Evolutionary conservation across 2,797 vertebrate species (phyloP), one percentile per base, ranked within the genome.

Genomic region (Champsocephalus gunnari): DNA sequence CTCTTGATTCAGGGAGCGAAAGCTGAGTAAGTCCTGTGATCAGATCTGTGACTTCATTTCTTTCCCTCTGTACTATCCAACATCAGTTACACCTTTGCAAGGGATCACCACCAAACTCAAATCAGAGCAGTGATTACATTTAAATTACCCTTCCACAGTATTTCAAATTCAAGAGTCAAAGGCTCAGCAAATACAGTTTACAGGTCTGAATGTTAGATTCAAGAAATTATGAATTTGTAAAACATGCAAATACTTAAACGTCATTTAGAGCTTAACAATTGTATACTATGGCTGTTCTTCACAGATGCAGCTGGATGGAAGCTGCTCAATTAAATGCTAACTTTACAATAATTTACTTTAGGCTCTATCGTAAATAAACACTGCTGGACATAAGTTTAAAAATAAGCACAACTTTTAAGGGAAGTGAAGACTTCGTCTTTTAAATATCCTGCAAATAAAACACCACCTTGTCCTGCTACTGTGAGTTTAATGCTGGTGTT

Each of bases 1-100:
- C 98, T 99, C 94, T 96, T 97, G 95, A 95, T 96, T 88, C 96
- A 96, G 94, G 98, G 98, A 95, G 98, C 96, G 76, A 97, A 96
- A 93, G 95, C 97, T 93, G 96, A 99, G 98, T 99, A 99, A 99
- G 98, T 99, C 89, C 88, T 90, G 88, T 88, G 79, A 86, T 81
- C 88, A 68, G 83, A 89, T 78, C 78, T 73, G 66, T 83, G 73
- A 80, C 68, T 79, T 87, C 65, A 69, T 84, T 84, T 89, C 82
- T 90, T 81, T 89, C 77, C 83, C 74, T 87, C 77, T 92, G 63
- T 92, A 82, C 73, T 91, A 75, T 88, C 72, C 77, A 92, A 86
- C 76, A 64, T 74, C 81, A 89, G 58, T 84, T 74, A 65, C 78
- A 82, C 86, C 75, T 92, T 93, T 92, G 58, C 91, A 90, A 89